Percentiles rank a stretch among this genome's conserved stretches.
Conservation (phyloP, 1,140 invertebrate genomes). For the Micrasema minimum region DNA sequence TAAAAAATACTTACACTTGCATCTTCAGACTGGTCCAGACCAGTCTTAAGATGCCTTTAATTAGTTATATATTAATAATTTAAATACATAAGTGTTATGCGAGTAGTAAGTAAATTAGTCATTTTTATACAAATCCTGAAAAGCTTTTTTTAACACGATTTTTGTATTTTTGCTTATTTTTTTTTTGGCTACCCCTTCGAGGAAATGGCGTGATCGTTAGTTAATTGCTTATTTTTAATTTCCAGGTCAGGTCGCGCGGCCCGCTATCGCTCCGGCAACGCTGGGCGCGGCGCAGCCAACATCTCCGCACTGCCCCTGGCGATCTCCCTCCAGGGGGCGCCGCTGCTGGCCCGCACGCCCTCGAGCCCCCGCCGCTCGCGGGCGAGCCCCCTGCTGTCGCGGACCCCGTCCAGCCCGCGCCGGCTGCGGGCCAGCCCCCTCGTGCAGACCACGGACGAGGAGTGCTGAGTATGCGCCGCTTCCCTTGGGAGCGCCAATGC, state of each 20-base stretch:
- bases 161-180: no score
- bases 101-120: no score
- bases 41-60: no score
- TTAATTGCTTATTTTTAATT: no score
- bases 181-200: no score
- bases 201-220: no score
- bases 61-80: no score
- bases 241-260: constrained; percentile 68
- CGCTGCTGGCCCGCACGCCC: constrained; percentile 44
- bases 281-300: constrained; percentile 68
- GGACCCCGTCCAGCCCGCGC: constrained; percentile 57
- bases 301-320: constrained; percentile 71
- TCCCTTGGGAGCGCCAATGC: constrained; percentile 15
- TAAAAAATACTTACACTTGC: no score
- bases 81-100: no score
- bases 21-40: no score
- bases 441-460: constrained; percentile 44
- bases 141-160: no score
- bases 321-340: constrained; percentile 70
- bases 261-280: constrained; percentile 72
- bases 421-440: constrained; percentile 52
- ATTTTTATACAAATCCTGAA: no score
- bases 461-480: constrained; percentile 43
- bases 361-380: constrained; percentile 59
- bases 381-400: constrained; percentile 50